phyloP scores from a whole-genome alignment of 1,140 invertebrate genomes.

The Drosophila quadrilineata region DNA sequence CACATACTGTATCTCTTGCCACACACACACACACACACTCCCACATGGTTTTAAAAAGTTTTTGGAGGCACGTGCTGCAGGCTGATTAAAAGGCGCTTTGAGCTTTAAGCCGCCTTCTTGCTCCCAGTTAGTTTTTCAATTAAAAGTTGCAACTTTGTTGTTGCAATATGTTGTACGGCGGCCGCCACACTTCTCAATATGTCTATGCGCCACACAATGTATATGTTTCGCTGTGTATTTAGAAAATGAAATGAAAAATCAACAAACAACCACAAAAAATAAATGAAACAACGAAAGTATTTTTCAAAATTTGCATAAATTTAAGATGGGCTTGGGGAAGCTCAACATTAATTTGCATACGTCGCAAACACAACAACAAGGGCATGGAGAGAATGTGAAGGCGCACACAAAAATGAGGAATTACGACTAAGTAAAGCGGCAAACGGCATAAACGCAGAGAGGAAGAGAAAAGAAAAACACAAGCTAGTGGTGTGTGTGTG shows the following conservation, averaged over 20 bases:
- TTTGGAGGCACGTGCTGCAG: conserved; percentile 8
- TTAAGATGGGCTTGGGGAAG: conserved; percentile 11
- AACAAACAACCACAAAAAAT: too few relatives aligned
- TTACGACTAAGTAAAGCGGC: conserved; percentile 26
- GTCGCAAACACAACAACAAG: conserved; percentile 6
- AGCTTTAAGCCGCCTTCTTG: conserved; percentile 4
- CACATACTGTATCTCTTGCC: too few relatives aligned
- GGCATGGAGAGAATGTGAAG: conserved; percentile 8
- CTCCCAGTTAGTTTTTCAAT: conserved; percentile 43
- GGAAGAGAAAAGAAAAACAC: too few relatives aligned
- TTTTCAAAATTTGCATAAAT: conserved; percentile 38
- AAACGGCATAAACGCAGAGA: background rate
- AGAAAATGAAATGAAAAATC: conserved; percentile 49
- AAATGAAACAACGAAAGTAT: conserved; percentile 25
- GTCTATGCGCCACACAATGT: conserved; percentile 9
- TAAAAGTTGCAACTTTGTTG: conserved; percentile 45
- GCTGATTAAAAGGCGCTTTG: conserved; percentile 27
- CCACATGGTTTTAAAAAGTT: conserved; percentile 9
- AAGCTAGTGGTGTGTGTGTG: too few relatives aligned
- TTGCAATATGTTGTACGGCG: conserved; percentile 6
- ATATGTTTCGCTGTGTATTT: conserved; percentile 31
- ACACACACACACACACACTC: too few relatives aligned
- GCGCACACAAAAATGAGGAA: conserved; percentile 35
- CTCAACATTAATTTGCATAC: conserved; percentile 46
- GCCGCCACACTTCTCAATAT: too few relatives aligned